These are phyloP conservation scores for Coenonympha arcania DNA, from an alignment of 2,888 invertebrate genomes.

Conservation along the genomic window DNA sequence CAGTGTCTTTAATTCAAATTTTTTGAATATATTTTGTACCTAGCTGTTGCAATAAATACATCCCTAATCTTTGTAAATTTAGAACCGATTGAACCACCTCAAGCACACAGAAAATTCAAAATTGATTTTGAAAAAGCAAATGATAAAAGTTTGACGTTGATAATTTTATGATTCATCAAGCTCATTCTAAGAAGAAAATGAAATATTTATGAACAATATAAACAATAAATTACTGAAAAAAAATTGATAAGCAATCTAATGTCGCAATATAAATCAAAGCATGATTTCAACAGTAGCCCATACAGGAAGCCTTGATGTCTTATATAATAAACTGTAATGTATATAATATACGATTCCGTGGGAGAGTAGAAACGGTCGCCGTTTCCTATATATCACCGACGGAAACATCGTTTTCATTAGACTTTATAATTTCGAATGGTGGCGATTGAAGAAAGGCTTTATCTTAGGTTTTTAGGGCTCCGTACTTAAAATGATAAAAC, in stretches of 20 bases:
- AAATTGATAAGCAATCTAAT: constrained; percentile 3
- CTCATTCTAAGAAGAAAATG: background rate
- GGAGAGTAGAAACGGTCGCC: constrained; percentile 13
- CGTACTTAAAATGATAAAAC: too few species aligned
- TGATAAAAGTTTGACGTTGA: too few species aligned
- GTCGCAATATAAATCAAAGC: constrained; percentile 18
- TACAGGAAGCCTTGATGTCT: constrained; percentile 20
- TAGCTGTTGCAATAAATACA: too few species aligned
- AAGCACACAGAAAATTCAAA: too few species aligned
- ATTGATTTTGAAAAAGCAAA: too few species aligned
- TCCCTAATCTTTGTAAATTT: too few species aligned
- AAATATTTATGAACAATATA: background rate
- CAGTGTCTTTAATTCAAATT: too few species aligned
- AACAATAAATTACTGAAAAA: constrained; percentile 4
- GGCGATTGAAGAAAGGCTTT: background rate
- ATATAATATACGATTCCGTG: constrained; percentile 12
- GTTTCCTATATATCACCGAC: constrained; percentile 23
- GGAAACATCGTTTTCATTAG: constrained; percentile 43
- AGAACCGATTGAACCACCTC: too few species aligned
- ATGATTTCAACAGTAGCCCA: constrained; percentile 19
- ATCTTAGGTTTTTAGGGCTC: too few species aligned
- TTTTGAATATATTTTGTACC: too few species aligned
- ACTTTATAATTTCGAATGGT: constrained; percentile 33
- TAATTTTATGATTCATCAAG: too few species aligned
- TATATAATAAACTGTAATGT: constrained; percentile 18